A percentile compares a stretch with the other conserved stretches of the same genome.
Conservation (phyloP, 2,797 vertebrate species). For the Diceros bicornis region DNA sequence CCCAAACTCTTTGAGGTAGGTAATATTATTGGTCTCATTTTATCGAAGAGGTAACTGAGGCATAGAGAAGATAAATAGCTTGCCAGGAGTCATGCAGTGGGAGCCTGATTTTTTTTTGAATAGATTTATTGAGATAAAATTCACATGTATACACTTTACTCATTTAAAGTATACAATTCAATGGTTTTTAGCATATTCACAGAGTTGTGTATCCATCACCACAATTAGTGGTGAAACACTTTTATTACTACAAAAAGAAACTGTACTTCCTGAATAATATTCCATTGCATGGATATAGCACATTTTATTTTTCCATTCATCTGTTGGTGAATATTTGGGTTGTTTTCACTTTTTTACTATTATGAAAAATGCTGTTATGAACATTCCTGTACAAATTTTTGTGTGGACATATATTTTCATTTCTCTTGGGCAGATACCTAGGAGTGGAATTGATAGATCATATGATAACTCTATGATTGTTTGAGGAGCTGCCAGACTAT, state of each 20-base stretch:
- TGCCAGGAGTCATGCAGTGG: not conserved
- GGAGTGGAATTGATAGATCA: not conserved
- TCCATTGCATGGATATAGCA: not conserved
- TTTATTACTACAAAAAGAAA: not conserved
- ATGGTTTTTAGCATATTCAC: not conserved
- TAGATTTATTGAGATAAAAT: not conserved
- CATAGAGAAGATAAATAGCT: not conserved
- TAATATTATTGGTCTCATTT: slow-evolving; percentile 1
- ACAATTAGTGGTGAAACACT: not conserved
- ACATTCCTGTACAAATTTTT: not conserved
- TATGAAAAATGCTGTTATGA: not conserved
- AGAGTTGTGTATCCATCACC: not conserved
- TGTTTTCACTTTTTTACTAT: not conserved
- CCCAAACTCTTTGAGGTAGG: not conserved
- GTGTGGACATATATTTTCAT: not conserved
- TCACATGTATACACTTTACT: not conserved
- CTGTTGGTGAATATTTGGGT: not conserved
- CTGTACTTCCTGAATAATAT: not conserved
- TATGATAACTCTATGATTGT: not conserved
- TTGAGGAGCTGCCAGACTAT: not conserved
- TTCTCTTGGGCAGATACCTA: not conserved
- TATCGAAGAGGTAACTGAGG: not conserved
- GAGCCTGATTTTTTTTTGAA: not conserved
- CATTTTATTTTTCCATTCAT: slow-evolving; percentile 7
- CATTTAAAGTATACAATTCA: not conserved